Evolutionary conservation across 2,888 invertebrate species (phyloP).

Genomic region (Uloborus plumipes): DNA sequence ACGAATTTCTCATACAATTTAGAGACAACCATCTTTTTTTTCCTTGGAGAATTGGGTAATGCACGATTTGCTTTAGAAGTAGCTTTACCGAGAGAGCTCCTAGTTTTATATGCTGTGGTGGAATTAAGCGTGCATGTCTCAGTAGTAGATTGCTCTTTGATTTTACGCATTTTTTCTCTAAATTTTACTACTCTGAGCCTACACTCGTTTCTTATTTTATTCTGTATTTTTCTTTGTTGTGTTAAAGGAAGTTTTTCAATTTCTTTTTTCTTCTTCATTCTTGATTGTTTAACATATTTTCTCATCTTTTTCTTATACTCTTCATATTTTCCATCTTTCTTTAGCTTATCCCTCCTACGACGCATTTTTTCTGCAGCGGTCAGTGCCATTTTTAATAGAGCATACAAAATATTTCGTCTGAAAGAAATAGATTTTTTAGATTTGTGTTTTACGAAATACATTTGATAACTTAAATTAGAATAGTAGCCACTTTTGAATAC

Average conservation of each 20-base stretch:
- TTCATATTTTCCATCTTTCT: no score
- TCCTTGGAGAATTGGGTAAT: constrained; percentile 8
- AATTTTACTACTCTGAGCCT: not conserved
- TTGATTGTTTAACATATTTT: not conserved
- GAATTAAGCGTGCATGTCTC: not conserved
- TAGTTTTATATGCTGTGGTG: not conserved
- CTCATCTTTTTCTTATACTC: no score
- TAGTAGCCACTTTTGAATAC: no score
- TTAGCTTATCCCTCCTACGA: no score
- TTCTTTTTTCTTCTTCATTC: not conserved
- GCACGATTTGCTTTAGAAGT: constrained; percentile 1
- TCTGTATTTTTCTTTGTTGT: not conserved
- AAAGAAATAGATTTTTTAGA: no score
- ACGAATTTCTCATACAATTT: constrained; percentile 12
- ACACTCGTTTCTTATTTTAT: not conserved
- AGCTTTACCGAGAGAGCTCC: not conserved
- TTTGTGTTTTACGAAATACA: no score
- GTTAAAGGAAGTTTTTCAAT: not conserved
- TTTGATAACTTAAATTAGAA: no score
- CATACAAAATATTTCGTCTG: no score
- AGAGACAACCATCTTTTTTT: not conserved
- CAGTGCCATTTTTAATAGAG: no score
- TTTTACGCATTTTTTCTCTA: not conserved
- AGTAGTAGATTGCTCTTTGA: not conserved
- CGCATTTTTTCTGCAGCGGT: no score